phyloP scores from a whole-genome alignment of 2,888 invertebrate genomes.

The Epsilonema sp. region DNA sequence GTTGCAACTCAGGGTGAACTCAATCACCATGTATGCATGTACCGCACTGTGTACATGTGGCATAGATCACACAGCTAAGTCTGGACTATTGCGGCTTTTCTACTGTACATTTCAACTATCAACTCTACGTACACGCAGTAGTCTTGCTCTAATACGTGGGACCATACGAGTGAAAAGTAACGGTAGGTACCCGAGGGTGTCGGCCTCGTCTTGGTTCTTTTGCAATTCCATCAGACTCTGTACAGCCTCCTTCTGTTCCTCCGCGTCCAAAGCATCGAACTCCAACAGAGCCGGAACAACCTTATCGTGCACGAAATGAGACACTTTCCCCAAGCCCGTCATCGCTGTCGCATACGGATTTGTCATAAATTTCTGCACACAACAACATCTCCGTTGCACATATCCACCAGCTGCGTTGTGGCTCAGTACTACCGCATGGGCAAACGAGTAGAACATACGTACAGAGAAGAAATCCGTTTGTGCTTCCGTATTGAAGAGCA shows the following conservation, averaged over 20 bases:
- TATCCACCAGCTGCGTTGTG: too few relatives aligned
- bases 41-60: too few relatives aligned
- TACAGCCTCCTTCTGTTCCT: slow-evolving; percentile 7
- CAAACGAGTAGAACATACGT: background rate
- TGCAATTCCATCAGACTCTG: slow-evolving; percentile 2
- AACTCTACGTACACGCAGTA: too few relatives aligned
- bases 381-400: background rate
- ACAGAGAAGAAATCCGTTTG: slow-evolving; percentile 3
- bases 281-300: slow-evolving; percentile 18
- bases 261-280: slow-evolving; percentile 12
- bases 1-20: too few relatives aligned
- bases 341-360: slow-evolving; percentile 62
- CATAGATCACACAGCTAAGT: too few relatives aligned
- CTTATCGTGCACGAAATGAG: slow-evolving; percentile 48
- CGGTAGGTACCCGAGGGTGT: background rate
- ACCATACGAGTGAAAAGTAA: too few relatives aligned
- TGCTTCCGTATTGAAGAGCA: slow-evolving; percentile 36
- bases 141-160: too few relatives aligned
- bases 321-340: slow-evolving; percentile 65
- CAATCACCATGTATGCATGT: too few relatives aligned
- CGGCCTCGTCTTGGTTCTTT: background rate
- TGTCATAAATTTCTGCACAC: slow-evolving; percentile 36
- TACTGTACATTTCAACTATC: too few relatives aligned
- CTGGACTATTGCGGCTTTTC: too few relatives aligned
- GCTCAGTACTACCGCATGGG: too few relatives aligned